Base-by-base conservation (phyloP, 2,797 vertebrate species). In the Brachyrhaphis roseni region DNA sequence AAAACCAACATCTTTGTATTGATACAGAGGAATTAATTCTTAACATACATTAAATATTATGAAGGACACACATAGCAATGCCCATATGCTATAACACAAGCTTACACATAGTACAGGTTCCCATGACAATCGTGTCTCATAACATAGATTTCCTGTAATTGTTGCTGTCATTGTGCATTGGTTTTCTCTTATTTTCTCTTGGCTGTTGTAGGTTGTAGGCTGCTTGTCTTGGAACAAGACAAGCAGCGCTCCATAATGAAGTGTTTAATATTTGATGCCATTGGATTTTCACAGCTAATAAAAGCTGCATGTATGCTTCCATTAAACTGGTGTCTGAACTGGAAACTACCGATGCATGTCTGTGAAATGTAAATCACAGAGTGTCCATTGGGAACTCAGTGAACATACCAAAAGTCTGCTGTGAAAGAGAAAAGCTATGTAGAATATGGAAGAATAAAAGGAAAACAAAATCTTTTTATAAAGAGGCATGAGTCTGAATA, bases 211-310 rank as follows among this genome's bases (percentile, higher is more conserved):
- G 88, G 86, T 95, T n/a, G n/a, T n/a, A n/a, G n/a, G n/a, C n/a
- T n/a, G n/a, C n/a, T n/a, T n/a, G n/a, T n/a, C n/a, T n/a, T n/a
- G 90, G 88, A 93, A 94, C 91, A 92, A 93, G 94, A 95, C 94
- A 94, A 94, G 91, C 91, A 86, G 89, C 74, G 89, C 91, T 90
- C 92, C 92, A 87, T 96, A 95, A 96, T 95, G 94, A 95, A 94
- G 90, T 92, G 91, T 94, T 95, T 92, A 95, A 96, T 95, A 95
- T 95, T 96, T 95, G 93, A 96, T 94, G 91, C 91, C 93, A 89
- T 88, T 91, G 92, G 91, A 95, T 95, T 95, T 71, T 93, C 91
- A 92, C 93, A 93, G 93, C 95, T 95, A 95, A 95, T 95, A 94
- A 95, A 95, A 93, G 91, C 91, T 82, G 85, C 39, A 79, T 87